These are phyloP conservation scores for Ecliptopera silaceata DNA, from an alignment of 2,888 invertebrate species.

Conservation along the genomic window DNA sequence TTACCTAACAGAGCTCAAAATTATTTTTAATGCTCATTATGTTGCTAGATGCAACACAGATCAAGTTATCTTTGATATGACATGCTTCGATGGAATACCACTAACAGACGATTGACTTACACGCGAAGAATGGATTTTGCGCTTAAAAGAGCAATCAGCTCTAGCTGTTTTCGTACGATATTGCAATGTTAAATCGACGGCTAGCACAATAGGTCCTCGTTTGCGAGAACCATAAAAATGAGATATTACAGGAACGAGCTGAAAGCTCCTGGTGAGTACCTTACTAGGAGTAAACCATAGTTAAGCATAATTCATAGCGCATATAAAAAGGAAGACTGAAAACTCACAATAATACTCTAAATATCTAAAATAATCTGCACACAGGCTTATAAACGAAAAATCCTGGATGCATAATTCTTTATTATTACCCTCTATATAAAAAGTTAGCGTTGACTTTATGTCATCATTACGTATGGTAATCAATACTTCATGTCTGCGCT, in stretches of 20 bases:
- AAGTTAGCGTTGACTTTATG: too few species aligned
- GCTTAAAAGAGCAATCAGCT: constrained; percentile 53
- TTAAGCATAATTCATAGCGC: background rate
- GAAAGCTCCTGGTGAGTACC: constrained; percentile 42
- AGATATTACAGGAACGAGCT: constrained; percentile 55
- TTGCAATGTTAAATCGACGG: constrained; percentile 68
- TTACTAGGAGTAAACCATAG: background rate
- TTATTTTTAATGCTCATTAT: too few species aligned
- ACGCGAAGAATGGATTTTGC: background rate
- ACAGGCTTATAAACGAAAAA: too few species aligned
- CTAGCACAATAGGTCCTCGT: constrained; percentile 67
- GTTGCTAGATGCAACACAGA: too few species aligned
- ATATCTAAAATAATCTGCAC: background rate
- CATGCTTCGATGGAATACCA: too few species aligned
- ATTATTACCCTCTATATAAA: too few species aligned
- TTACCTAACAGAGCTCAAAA: too few species aligned
- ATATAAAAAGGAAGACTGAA: constrained; percentile 20
- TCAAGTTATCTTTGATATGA: too few species aligned
- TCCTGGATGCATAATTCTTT: too few species aligned
- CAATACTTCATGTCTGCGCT: too few species aligned
- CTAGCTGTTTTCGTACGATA: constrained; percentile 62
- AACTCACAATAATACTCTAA: constrained; percentile 19
- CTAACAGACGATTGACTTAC: too few species aligned
- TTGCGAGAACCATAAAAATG: constrained; percentile 68
- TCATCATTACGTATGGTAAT: too few species aligned